Evolutionary conservation across 2,113 vertebrate genomes (phyloP).

Genomic region (Vanacampus margaritifer): DNA sequence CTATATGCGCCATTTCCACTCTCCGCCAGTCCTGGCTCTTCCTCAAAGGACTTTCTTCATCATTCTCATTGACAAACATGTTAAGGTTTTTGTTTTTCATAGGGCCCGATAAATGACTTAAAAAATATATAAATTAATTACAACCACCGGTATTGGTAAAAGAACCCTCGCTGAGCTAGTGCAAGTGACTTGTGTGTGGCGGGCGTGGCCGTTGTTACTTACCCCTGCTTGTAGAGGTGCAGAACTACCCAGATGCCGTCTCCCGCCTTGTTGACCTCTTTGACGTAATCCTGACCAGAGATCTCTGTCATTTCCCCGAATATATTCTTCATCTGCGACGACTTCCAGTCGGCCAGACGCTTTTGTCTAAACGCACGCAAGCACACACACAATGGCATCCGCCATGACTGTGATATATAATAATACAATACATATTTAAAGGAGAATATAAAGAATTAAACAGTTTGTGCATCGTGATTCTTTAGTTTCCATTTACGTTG

Average conservation of each 20-base stretch:
- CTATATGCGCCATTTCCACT: too few relatives aligned
- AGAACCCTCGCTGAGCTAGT: neutral
- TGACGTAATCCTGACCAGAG: slow-evolving; percentile 91
- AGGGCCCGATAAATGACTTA: too few relatives aligned
- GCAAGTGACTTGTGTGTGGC: neutral
- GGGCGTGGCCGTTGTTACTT: slow-evolving; percentile 68
- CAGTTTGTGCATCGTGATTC: too few relatives aligned
- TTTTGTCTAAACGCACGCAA: slow-evolving; percentile 75
- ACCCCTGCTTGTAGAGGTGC: slow-evolving; percentile 97
- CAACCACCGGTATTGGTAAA: too few relatives aligned
- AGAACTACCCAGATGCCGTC: slow-evolving; percentile 89
- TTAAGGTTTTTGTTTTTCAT: too few relatives aligned
- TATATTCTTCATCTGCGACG: slow-evolving; percentile 80
- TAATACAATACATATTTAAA: too few relatives aligned
- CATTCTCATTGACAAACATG: too few relatives aligned
- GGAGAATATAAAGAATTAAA: too few relatives aligned
- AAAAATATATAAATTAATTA: neutral
- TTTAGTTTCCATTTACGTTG: too few relatives aligned
- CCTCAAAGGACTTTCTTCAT: too few relatives aligned
- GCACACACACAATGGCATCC: neutral
- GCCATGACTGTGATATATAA: too few relatives aligned
- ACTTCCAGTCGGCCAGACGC: slow-evolving; percentile 90
- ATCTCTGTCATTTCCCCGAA: slow-evolving; percentile 89
- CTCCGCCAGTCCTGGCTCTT: too few relatives aligned
- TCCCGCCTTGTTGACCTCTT: slow-evolving; percentile 92